Evolutionary conservation across 2,113 vertebrate species (phyloP), one percentile per base, ranked within the genome.

Genomic region (Rhegmatorhina hoffmannsi): DNA sequence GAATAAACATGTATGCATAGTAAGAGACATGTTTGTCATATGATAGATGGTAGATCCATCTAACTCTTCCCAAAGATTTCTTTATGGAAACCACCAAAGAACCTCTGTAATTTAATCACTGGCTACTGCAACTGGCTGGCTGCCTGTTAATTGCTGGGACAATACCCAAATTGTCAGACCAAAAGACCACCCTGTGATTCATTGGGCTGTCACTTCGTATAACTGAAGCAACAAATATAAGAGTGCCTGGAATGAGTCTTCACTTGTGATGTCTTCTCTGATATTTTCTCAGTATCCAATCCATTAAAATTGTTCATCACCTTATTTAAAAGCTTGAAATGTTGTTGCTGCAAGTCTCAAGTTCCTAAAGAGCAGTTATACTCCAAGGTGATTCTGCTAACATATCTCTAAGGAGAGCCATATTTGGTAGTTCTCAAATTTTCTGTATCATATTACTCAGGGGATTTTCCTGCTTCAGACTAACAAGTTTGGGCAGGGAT

Each of bases 201-300:
- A 97, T 92, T 92, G 90, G 95, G 86, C 80, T 96, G 95, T 96
- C 96, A 95, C 60, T 94, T 76, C n/a, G 24, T 38, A 84, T 97
- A 92, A 93, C 73, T 43, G 72, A 84, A 92, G 88, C 83, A 94
- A 96, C 95, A 96, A 95, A 96, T 96, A 95, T 7, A 84, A 68
- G n/a, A 55, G 56, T 64, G 44, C 53, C 60, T 84, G 76, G 77
- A 96, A 94, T 29, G 31, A 89, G 46, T 68, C 83, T 93, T 86
- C 4, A 2, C 38, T 63, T 92, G 36, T 74, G 83, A 91, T 83
- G 67, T 55, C 63, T 85, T 87, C 53, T 91, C 62, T 82, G 31
- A 59, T 85, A 38, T 85, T 83, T 88, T 72, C 75, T 75, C 56
- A 52, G 72, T 59, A 81, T 47, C 56, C 50, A 74, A 90, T 56